Percentiles rank a stretch among this genome's conserved stretches.
Conservation (phyloP, 2,797 vertebrate genomes). For the Anabacerthia variegaticeps region DNA sequence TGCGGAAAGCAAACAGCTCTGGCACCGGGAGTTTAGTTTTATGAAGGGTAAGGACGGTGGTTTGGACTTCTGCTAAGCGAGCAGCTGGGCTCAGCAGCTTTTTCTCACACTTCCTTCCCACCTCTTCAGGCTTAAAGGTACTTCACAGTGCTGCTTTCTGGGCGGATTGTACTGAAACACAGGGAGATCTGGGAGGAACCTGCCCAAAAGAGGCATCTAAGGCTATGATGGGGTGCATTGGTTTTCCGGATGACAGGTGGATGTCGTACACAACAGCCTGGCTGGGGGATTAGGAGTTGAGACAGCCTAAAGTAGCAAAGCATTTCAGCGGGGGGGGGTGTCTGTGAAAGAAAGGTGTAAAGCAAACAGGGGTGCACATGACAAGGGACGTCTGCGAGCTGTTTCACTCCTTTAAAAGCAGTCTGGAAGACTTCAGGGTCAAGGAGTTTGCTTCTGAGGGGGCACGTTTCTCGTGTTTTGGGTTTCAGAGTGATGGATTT, state of each 20-base stretch:
- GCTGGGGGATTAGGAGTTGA: too few relatives aligned
- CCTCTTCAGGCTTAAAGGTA: background rate
- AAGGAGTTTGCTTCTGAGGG: background rate
- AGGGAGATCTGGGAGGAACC: background rate
- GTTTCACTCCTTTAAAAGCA: background rate
- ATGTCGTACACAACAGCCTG: background rate
- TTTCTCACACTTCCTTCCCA: background rate
- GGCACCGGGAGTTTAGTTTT: background rate
- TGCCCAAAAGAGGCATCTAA: background rate
- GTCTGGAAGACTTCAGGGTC: background rate
- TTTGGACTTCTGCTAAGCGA: background rate
- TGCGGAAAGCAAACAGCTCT: background rate
- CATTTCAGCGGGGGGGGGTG: background rate
- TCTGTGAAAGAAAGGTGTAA: background rate
- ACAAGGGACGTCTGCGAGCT: background rate
- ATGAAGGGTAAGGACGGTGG: background rate
- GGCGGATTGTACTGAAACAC: background rate
- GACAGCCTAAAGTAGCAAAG: background rate
- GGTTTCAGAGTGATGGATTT: background rate
- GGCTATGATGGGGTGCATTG: background rate
- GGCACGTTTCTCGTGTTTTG: background rate
- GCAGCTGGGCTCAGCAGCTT: background rate
- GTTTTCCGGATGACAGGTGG: background rate
- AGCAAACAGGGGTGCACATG: fast-evolving
- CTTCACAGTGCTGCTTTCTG: background rate